A percentile compares a stretch with the other conserved stretches of the same genome.
Conservation (phyloP, 1,140 invertebrate genomes). For the Agraylea sexmaculata region DNA sequence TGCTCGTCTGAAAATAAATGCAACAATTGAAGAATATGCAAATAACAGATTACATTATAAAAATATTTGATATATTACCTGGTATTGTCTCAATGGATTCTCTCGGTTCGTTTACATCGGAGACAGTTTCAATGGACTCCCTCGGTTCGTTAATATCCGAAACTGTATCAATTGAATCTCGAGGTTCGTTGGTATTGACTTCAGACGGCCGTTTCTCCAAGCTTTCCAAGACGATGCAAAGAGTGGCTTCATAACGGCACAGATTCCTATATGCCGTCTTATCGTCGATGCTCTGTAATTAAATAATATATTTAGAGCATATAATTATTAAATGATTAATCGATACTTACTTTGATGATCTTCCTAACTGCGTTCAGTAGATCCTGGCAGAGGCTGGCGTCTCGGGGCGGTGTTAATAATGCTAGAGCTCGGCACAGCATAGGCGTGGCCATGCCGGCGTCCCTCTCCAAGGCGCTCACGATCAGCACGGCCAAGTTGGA, state of each 20-base stretch:
- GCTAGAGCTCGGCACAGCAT: conserved; percentile 32
- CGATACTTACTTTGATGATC: conserved; percentile 10
- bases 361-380: conserved; percentile 10
- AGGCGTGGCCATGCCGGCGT: conserved; percentile 21
- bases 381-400: conserved; percentile 22
- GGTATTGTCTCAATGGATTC: too few species aligned
- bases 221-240: conserved; percentile 12
- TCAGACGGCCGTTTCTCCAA: conserved; percentile 14
- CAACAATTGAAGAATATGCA: too few species aligned
- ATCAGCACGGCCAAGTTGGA: conserved; percentile 30
- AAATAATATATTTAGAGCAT: conserved; percentile 2
- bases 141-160: too few species aligned
- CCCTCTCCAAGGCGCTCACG: conserved; percentile 25
- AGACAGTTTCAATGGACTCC: too few species aligned
- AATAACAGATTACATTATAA: too few species aligned
- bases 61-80: too few species aligned
- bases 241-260: conserved; percentile 12
- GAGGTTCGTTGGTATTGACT: conserved; percentile 7
- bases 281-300: conserved; percentile 12
- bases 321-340: conserved; percentile 3
- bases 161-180: too few species aligned
- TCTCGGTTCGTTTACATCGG: too few species aligned
- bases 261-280: conserved; percentile 16
- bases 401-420: conserved; percentile 29
- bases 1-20: neutral